Conservation (phyloP, 2,797 vertebrate genomes). For the Rhabdophis nuchalis region DNA sequence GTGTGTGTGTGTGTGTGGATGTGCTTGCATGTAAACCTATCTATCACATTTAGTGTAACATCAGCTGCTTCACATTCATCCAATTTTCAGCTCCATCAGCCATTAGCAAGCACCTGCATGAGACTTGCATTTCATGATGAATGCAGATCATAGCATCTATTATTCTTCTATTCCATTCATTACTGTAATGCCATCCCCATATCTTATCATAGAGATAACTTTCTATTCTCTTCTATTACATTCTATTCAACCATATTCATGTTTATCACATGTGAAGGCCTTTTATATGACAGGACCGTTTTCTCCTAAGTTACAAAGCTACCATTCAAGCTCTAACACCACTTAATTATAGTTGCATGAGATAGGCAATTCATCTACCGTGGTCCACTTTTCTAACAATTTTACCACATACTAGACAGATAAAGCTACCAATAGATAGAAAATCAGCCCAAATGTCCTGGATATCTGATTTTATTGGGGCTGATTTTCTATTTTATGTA, state of each 20-base stretch:
- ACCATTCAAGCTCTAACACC: neutral
- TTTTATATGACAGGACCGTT: neutral
- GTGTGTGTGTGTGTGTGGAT: neutral
- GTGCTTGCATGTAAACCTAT: neutral
- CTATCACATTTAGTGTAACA: neutral
- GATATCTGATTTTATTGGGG: neutral
- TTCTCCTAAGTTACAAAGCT: neutral
- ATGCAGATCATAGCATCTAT: neutral
- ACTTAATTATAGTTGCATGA: neutral
- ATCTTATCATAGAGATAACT: neutral
- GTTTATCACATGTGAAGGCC: neutral
- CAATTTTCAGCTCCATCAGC: neutral
- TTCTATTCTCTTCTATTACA: neutral
- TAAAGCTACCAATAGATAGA: neutral
- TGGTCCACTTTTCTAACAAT: neutral
- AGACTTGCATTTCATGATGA: neutral
- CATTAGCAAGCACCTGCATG: neutral
- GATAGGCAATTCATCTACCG: neutral
- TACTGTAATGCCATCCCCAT: neutral
- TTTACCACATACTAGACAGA: neutral
- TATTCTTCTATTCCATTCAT: neutral
- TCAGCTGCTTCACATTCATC: neutral
- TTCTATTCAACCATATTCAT: neutral
- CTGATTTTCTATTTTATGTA: neutral
- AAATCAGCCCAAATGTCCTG: neutral